A percentile compares a stretch with the other conserved stretches of the same genome.
These are phyloP conservation scores for Aethina tumida DNA, from an alignment of 1,140 invertebrate genomes.

Conservation along the genomic window DNA sequence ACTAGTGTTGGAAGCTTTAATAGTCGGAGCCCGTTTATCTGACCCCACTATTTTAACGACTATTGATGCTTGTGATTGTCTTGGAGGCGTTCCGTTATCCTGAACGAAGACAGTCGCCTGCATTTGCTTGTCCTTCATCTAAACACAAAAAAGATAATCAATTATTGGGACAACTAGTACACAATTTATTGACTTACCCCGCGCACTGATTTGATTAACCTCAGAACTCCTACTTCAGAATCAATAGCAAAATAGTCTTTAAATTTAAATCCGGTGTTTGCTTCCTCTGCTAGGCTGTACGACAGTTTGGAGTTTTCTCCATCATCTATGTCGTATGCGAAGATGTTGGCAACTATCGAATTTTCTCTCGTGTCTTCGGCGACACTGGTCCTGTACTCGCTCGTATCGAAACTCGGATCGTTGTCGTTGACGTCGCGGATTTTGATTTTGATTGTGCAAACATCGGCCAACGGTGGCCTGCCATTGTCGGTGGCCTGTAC, in stretches of 20 bases:
- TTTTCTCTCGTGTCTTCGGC: conserved; percentile 58
- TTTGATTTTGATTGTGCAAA: conserved; percentile 79
- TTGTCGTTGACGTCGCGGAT: conserved; percentile 86
- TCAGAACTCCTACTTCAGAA: conserved; percentile 65
- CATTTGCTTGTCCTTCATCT: conserved; percentile 50
- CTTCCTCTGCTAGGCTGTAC: conserved; percentile 34
- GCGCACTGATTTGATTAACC: conserved; percentile 48
- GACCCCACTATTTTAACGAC: conserved; percentile 78
- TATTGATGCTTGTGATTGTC: conserved; percentile 56
- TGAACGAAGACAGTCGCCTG: conserved; percentile 41
- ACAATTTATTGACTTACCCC: conserved; percentile 13
- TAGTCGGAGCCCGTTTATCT: conserved; percentile 71
- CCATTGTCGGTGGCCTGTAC: conserved; percentile 81
- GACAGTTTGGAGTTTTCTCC: conserved; percentile 70
- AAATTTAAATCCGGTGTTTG: conserved; percentile 36
- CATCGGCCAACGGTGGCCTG: conserved; percentile 68
- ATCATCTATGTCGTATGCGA: conserved; percentile 80
- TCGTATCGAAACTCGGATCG: conserved; percentile 42
- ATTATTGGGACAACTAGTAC: conserved; percentile 5
- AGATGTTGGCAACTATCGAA: conserved; percentile 76
- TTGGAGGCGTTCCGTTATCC: conserved; percentile 58
- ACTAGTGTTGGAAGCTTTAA: no score
- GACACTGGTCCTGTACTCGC: conserved; percentile 65
- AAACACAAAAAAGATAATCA: conserved; percentile 33
- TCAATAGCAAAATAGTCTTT: conserved; percentile 69